Percentiles rank a stretch among this genome's conserved stretches.
These are phyloP conservation scores for Lypha dubia DNA, from an alignment of 2,888 invertebrate genomes.

Conservation along the genomic window DNA sequence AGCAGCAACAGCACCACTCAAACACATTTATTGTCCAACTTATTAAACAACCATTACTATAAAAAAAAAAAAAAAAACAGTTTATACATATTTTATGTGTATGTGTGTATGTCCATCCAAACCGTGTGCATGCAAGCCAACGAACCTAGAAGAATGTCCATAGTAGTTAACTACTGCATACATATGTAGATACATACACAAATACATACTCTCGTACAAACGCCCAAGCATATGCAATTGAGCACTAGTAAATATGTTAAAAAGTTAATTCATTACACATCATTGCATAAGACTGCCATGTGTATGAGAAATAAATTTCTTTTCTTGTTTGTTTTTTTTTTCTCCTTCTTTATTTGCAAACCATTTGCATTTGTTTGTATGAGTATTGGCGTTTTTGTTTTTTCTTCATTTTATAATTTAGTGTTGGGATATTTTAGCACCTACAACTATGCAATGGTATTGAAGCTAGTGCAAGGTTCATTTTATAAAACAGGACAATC, in stretches of 20 bases:
- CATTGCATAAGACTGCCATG: conserved; percentile 75
- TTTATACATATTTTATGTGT: neutral
- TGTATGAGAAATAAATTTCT: conserved; percentile 64
- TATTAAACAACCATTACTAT: conserved; percentile 62
- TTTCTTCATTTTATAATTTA: conserved; percentile 40
- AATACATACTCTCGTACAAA: neutral
- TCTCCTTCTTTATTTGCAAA: conserved; percentile 7
- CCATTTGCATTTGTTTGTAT: conserved; percentile 42
- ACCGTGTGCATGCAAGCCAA: conserved; percentile 51
- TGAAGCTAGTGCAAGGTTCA: conserved; percentile 52
- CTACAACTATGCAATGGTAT: conserved; percentile 63
- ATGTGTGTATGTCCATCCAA: neutral
- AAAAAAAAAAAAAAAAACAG: conserved; percentile 20
- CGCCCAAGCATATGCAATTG: conserved; percentile 67
- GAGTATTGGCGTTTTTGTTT: neutral
- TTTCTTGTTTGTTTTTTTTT: conserved; percentile 25
- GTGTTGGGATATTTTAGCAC: conserved; percentile 64
- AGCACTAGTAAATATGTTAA: conserved; percentile 69
- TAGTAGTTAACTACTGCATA: neutral
- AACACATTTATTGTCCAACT: conserved; percentile 29
- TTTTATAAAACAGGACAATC: conserved; percentile 66
- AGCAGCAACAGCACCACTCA: conserved; percentile 21
- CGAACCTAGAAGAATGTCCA: conserved; percentile 64
- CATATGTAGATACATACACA: too few species aligned
- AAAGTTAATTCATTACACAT: conserved; percentile 76